Evolutionary conservation across 1,140 invertebrate genomes (phyloP), one percentile per base, ranked within the genome.

Genomic region (Procambarus virginalis): DNA sequence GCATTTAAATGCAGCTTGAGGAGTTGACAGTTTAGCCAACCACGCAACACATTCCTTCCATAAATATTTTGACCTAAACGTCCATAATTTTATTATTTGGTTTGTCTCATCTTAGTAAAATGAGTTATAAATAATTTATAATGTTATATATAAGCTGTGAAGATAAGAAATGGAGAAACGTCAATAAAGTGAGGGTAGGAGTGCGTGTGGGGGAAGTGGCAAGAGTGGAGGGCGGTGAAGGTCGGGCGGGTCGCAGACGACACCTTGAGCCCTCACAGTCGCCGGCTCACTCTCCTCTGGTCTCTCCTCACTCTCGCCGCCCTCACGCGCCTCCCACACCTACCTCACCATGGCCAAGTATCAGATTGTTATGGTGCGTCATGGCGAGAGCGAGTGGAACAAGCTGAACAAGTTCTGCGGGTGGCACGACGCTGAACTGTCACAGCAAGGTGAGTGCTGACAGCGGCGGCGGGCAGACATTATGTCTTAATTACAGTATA

Each of bases 381-480:
- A 99, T 94, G 98, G 98, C 86, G 98, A 99, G 94, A 98, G 97
- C 93, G 97, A 98, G 94, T 99, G 97, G 97, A 99, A 99, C 94
- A 95, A 98, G 93, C 96, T 98, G 92, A 99, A 99, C 94, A 94
- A 97, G 55, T 99, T 99, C 93, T 98, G 97, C 93, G 98, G 98
- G 5, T 99, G 98, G 98, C 92, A 88, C 92, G 97, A 98, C 93
- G 97, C 97, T 78, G 95, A 96, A 93, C 95, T 98, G 49, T 97
- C 96, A 91, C 96, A 97, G 90, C 97, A 97, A 95, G 97, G 97
- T 97, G 94, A 94, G 77, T 55, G 34, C 34, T 34, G 34, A 34
- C 34, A 34, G 34, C 34, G 34, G 34, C 34, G 34, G 34, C 0
- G 1, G 34, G 34, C 0, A 34, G 34, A 34, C 34, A 34, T 34